Evolutionary conservation across 1,140 invertebrate genomes (phyloP).

Genomic region (Rhopalosiphum padi): DNA sequence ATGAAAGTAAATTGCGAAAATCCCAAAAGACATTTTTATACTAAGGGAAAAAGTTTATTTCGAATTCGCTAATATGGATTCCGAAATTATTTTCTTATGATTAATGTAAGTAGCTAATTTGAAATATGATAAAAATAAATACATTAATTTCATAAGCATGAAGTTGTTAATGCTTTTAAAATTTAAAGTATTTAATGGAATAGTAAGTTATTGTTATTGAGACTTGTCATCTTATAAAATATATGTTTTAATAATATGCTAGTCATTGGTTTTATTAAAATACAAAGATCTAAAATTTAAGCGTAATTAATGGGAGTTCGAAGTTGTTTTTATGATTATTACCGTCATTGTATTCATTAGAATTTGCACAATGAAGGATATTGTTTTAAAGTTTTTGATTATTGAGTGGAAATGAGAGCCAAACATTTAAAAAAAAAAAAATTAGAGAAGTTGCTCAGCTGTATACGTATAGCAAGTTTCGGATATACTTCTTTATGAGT

Average conservation of each 20-base stretch:
- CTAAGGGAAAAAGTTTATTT: not conserved
- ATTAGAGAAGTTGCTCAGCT: not conserved
- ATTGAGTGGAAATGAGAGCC: not conserved
- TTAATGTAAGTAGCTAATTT: not conserved
- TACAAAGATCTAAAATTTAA: not conserved
- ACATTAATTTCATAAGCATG: too few species aligned
- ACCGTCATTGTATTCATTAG: not conserved
- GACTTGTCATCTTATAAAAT: not conserved
- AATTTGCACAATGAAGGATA: not conserved
- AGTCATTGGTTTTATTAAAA: not conserved
- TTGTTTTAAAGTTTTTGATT: not conserved
- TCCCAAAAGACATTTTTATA: not conserved
- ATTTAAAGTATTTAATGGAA: not conserved
- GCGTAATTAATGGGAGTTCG: not conserved
- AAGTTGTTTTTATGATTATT: not conserved
- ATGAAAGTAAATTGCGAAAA: not conserved
- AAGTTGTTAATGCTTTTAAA: not conserved
- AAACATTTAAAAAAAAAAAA: not conserved
- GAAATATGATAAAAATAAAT: not conserved
- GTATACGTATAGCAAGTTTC: not conserved
- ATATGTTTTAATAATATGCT: not conserved
- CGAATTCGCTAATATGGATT: too few species aligned
- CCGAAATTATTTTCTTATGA: not conserved
- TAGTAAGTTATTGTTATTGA: not conserved
- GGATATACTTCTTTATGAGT: not conserved